Evolutionary conservation across 2,113 vertebrate species (phyloP), one percentile per base, ranked within the genome.

Genomic region (Pao palembangensis): DNA sequence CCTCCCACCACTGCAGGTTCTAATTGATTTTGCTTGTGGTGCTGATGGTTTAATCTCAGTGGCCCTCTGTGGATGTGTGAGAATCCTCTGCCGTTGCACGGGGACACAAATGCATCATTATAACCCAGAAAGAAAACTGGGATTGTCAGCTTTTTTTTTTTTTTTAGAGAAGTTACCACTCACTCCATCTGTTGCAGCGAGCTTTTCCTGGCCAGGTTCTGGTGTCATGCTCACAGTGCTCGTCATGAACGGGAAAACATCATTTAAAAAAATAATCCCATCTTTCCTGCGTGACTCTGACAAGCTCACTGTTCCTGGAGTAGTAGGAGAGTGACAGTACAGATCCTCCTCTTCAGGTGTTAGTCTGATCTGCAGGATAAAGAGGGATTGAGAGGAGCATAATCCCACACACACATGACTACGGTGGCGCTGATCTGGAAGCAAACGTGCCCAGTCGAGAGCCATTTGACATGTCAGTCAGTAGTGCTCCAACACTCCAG

Each of bases 301-400:
- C 44, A 47, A 4, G 10, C 44, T 28, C 1, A 21, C 21, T 10
- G 11, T 31, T 49, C 49, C 65, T 49, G 55, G 51, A 4, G 55
- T 19, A 59, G 54, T 4, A 16, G 8, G n/a, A 20, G 73, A 70
- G 71, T 61, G 76, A 81, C 68, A 74, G 83, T 53, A 50, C 58
- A 46, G 67, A 68, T 64, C 51, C 16, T 19, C 10, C 54, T 72
- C 64, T 20, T 38, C 78, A 69, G 67, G 69, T 74, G 71, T 67
- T 42, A 10, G 64, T 17, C 3, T 84, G 69, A 86, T 76, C 78
- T 64, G 79, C 17, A 48, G 84, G 84, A 85, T 86, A 42, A 84
- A 23, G 71, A 72, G 52, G 83, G 84, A 83, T 87, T 85, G 80
- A 71, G 76, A 81, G 48, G 79, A 82, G 38, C 74, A 48, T 87